These are phyloP conservation scores for Notothenia rossii DNA, from an alignment of 2,113 vertebrate genomes.

Conservation along the genomic window DNA sequence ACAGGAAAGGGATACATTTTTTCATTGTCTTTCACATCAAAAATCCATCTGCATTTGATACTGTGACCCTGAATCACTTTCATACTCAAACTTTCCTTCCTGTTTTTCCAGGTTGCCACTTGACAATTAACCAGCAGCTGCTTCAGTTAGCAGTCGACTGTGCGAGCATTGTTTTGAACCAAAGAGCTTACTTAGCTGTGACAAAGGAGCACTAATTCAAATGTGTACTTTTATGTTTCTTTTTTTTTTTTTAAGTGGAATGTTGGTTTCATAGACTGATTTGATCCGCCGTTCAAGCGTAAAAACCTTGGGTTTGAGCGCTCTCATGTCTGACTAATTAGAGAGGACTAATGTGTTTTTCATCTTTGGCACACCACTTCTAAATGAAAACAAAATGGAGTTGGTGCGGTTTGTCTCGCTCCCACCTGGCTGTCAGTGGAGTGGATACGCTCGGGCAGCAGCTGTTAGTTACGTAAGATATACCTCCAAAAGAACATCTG, in stretches of 20 bases:
- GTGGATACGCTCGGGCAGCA: conserved; percentile 17
- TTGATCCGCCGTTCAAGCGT: conserved; percentile 34
- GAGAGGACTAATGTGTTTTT: conserved; percentile 56
- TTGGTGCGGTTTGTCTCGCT: conserved; percentile 5
- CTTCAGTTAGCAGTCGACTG: conserved; percentile 24
- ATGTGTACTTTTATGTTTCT: conserved; percentile 41
- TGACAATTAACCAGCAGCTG: conserved; percentile 24
- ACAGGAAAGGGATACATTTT: too few relatives aligned
- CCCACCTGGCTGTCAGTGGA: conserved; percentile 13
- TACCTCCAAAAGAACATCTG: conserved; percentile 14
- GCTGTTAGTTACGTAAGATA: conserved; percentile 8
- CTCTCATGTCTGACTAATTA: conserved; percentile 51
- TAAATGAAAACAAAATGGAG: conserved; percentile 31
- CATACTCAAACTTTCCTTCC: neutral
- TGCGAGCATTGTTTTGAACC: conserved; percentile 23
- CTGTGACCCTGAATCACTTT: neutral
- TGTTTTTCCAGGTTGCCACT: neutral
- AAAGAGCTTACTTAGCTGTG: conserved; percentile 28
- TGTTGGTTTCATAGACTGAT: conserved; percentile 40
- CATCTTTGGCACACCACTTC: conserved; percentile 1
- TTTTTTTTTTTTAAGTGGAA: conserved; percentile 30
- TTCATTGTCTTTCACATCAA: too few relatives aligned
- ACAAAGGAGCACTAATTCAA: conserved; percentile 51
- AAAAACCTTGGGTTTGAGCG: conserved; percentile 38
- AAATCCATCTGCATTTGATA: too few relatives aligned